Percentiles rank a stretch among this genome's conserved stretches.
Conservation (phyloP, 30 jellyfish, hydroid and myxozoan genomes). For the Sanderia malayensis region DNA sequence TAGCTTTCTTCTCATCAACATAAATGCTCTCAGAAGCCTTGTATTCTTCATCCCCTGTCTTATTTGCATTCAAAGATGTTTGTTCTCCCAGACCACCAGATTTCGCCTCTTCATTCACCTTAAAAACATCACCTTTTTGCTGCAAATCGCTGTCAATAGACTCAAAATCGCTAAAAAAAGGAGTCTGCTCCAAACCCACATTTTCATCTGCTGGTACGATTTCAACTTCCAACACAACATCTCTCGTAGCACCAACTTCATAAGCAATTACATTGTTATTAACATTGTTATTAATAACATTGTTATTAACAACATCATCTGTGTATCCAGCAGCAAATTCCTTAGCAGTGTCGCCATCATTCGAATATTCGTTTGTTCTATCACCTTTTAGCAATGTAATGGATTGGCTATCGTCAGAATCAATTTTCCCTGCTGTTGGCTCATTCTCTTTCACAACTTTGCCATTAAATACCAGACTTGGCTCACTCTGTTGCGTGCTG, state of each 20-base stretch:
- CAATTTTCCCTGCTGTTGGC: too few relatives aligned
- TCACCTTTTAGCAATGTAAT: too few relatives aligned
- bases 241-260: background rate
- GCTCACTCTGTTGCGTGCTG: too few relatives aligned
- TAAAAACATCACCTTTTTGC: constrained; percentile 9
- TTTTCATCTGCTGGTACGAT: constrained; percentile 6
- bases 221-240: constrained; percentile 10
- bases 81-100: constrained; percentile 7
- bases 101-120: constrained; percentile 3
- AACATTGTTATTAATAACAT: too few relatives aligned
- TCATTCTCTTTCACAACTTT: too few relatives aligned
- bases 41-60: background rate
- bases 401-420: too few relatives aligned
- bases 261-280: too few relatives aligned
- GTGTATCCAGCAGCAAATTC: too few relatives aligned
- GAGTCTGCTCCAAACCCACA: constrained; percentile 1
- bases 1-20: background rate
- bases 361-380: too few relatives aligned
- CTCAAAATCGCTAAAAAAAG: background rate
- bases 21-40: background rate
- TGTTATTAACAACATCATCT: too few relatives aligned
- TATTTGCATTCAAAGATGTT: constrained; percentile 14
- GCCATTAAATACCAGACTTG: too few relatives aligned
- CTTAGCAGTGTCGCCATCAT: too few relatives aligned
- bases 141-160: background rate